Conservation (phyloP, 2,113 vertebrate species). For the Lonchura striata region DNA sequence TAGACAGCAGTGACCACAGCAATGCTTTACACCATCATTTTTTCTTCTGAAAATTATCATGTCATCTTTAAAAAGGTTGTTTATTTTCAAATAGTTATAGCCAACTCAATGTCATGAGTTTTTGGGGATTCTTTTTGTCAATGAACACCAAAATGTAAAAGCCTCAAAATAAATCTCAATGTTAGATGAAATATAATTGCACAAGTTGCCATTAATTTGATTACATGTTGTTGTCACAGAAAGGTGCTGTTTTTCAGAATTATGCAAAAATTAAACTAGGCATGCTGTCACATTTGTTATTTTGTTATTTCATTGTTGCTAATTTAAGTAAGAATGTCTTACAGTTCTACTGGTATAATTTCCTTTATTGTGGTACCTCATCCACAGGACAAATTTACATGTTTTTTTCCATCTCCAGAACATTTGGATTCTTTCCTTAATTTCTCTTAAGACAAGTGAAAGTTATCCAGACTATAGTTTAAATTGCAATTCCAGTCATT, state of each 20-base stretch:
- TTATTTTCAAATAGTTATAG: background rate
- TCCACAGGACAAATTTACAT: background rate
- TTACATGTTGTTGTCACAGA: background rate
- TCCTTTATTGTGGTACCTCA: background rate
- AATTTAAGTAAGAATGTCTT: background rate
- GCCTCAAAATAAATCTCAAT: background rate
- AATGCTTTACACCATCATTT: background rate
- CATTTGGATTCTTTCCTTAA: background rate
- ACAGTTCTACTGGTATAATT: background rate
- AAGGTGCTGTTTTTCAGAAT: background rate
- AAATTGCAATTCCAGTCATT: background rate
- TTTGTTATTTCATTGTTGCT: background rate
- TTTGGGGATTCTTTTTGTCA: background rate
- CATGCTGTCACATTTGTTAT: background rate
- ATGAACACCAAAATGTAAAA: background rate
- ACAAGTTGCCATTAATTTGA: background rate
- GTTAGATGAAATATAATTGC: background rate
- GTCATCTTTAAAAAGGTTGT: background rate
- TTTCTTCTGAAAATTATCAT: background rate
- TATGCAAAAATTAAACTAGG: background rate
- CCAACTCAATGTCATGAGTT: background rate
- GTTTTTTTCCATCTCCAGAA: background rate
- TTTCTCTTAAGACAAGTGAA: background rate
- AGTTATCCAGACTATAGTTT: background rate
- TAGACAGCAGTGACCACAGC: background rate